Conservation (phyloP, 1,140 invertebrate species). For the Anastatus disparis region DNA sequence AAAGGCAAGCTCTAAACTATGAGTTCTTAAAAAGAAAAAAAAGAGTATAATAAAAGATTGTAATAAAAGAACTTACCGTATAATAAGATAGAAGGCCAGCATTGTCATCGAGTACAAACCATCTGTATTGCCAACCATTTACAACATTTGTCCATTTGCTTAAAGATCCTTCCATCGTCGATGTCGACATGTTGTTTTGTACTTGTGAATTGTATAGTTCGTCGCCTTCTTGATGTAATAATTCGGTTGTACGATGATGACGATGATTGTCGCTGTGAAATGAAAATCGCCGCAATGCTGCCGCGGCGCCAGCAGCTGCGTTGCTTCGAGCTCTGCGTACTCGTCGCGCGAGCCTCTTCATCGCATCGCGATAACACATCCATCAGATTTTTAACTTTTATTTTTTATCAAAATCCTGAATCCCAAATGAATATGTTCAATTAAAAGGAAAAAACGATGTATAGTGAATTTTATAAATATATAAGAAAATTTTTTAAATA, state of each 20-base stretch:
- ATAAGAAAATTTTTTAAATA: too few relatives aligned
- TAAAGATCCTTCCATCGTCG: slow-evolving; percentile 94
- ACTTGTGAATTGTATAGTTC: too few relatives aligned
- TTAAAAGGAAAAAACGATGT: too few relatives aligned
- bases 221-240: neutral
- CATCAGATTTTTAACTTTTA: neutral
- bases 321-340: slow-evolving; percentile 17
- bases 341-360: slow-evolving; percentile 34
- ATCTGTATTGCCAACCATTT: slow-evolving; percentile 99
- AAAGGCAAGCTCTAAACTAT: neutral
- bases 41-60: too few relatives aligned
- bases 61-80: slow-evolving; percentile 79
- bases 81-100: slow-evolving; percentile 96
- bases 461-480: too few relatives aligned
- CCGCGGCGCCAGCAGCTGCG: slow-evolving; percentile 20
- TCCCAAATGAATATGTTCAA: too few relatives aligned
- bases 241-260: neutral
- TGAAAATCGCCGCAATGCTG: neutral
- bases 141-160: slow-evolving; percentile 99
- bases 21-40: too few relatives aligned
- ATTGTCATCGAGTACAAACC: slow-evolving; percentile 98
- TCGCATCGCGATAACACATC: slow-evolving; percentile 21
- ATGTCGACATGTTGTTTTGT: slow-evolving; percentile 56
- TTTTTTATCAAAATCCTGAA: too few relatives aligned
- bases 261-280: neutral